A percentile compares a stretch with the other conserved stretches of the same genome.
Evolutionary conservation across 2,113 vertebrate genomes (phyloP).

Genomic region (Corythornis madagascariensis): DNA sequence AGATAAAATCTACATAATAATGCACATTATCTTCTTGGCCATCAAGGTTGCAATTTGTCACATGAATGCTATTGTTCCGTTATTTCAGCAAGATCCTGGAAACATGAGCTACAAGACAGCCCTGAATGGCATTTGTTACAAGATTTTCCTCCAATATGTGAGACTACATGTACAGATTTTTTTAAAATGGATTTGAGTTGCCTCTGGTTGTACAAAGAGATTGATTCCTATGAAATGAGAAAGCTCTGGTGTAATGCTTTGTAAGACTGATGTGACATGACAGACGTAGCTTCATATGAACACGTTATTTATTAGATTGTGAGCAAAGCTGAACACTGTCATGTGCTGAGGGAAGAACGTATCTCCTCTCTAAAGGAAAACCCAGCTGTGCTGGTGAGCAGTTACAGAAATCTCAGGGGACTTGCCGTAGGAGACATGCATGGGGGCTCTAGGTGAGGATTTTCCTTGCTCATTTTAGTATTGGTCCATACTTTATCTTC

Average conservation of each 20-base stretch:
- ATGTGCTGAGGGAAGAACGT: background rate
- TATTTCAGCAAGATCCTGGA: background rate
- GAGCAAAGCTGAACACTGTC: background rate
- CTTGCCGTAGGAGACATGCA: background rate
- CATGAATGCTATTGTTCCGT: background rate
- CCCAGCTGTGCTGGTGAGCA: background rate
- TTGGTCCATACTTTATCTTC: background rate
- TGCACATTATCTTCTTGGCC: background rate
- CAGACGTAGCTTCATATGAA: background rate
- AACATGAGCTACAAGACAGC: background rate
- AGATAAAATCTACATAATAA: background rate
- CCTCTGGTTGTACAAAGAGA: conserved; percentile 39
- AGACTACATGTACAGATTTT: background rate
- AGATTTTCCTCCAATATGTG: background rate
- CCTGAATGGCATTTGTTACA: background rate
- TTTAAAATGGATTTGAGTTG: conserved; percentile 33
- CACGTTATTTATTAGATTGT: conserved; percentile 36
- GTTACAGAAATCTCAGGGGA: background rate
- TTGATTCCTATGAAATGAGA: conserved; percentile 26
- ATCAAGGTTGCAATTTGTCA: background rate
- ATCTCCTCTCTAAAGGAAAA: background rate
- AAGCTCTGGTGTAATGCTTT: background rate
- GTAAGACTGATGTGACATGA: background rate
- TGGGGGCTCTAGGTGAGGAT: background rate
- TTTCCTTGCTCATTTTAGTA: background rate